Evolutionary conservation across 2,113 vertebrate genomes (phyloP), one percentile per base, ranked within the genome.

Genomic region (Actinemys pallida): DNA sequence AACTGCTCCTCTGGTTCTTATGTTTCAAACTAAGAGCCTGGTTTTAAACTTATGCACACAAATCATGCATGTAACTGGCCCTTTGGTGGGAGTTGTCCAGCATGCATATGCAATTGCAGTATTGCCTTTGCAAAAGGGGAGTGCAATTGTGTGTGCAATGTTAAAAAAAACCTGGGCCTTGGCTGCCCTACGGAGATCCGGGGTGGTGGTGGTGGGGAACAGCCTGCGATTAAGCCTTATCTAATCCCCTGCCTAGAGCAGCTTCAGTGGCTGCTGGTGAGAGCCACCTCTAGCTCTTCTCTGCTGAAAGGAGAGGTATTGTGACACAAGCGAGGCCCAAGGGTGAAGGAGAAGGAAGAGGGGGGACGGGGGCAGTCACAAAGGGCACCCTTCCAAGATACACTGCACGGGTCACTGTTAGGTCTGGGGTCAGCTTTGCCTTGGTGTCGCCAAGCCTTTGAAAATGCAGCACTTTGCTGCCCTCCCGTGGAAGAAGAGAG

Each of bases 401-500:
- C 45, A 4, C 5, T 49, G 10, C 42, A 4, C 9, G 45, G 17
- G 19, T 10, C 42, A 17, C 52, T 83, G 35, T 22, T 59, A 17
- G 29, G 22, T 35, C 54, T 47, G 45, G 75, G 22, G 42, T 78
- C 12, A 47, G 75, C 42, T 76, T 45, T 24, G 75, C 27, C 42
- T 42, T 45, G 42, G 24, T 20, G 22, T 78, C 11, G 3, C 75
- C 24, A 8, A 4, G 6, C 25, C 42, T 47, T 78, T 45, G 75
- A 47, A 95, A 27, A 12, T 1, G 89, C 89, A 86, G 88, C 94
- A 45, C 93, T 94, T 53, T 95, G 97, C 97, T 96, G 95, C 97
- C 97, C 97, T 95, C 97, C 93, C 59, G 90, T 97, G 97, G 93
- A 47, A 81, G 52, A 54, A 35, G 69, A 42, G 86, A n/a, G 93